Evolutionary conservation across 2,113 vertebrate species (phyloP), one percentile per base, ranked within the genome.

Genomic region (Equus quagga): DNA sequence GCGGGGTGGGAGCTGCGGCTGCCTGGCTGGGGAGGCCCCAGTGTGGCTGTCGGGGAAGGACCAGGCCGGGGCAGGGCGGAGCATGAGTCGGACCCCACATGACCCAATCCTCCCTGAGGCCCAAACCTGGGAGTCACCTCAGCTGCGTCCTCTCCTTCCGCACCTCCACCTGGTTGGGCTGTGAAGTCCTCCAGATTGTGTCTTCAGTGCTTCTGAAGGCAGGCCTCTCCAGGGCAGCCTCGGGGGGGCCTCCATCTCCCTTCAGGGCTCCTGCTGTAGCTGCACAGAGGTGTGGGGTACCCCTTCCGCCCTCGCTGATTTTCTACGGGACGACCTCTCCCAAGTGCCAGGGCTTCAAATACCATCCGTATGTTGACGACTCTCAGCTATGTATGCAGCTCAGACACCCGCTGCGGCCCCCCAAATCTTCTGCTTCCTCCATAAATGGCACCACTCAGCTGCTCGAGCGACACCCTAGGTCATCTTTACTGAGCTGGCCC

Each of bases 241-340:
- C 8, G 12, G 28, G 4, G 4, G 1, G 14, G 44, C 21, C 79
- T 60, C 24, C 2, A 11, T 46, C 56, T 28, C 23, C 28, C 15
- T 17, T 41, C 31, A 0, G 2, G 64, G 12, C 19, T 62, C 41
- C 67, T 36, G 21, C 65, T 15, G 36, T 2, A 41, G 19, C 46
- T 6, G 15, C 54, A 54, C 72, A 54, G 21, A 31, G 15, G 44
- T 26, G 1, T 17, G 28, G 1, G 17, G 33, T 18, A 0, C 11
- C 2, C 4, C 15, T 8, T 11, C 8, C 41, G 23, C 46, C 0
- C 54, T 33, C 5, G 0, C 6, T 17, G 54, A 26, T 19, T 72
- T 41, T 8, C 41, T 12, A 4, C 24, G 14, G 15, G 26, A 3
- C 0, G 17, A 11, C 0, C 3, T 13, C n/a, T 28, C 44, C 33